A percentile compares a stretch with the other conserved stretches of the same genome.
These are phyloP conservation scores for Troides aeacus DNA, from an alignment of 2,888 invertebrate genomes.

Conservation along the genomic window DNA sequence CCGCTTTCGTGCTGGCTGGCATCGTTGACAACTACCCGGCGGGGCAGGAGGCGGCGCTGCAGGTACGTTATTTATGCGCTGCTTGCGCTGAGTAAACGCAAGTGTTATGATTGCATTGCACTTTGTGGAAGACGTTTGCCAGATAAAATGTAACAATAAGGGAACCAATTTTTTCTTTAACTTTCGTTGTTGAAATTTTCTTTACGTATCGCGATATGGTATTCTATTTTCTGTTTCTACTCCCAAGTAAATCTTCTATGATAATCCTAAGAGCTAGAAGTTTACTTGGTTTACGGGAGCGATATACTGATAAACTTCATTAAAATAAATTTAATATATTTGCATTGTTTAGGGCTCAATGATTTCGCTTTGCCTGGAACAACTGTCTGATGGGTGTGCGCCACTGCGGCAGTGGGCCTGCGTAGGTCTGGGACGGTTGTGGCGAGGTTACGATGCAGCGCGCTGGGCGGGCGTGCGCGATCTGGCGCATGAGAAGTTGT, in stretches of 20 bases:
- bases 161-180: too few relatives aligned
- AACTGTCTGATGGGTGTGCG: constrained; percentile 86
- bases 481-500: constrained; percentile 97
- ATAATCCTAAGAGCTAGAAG: too few relatives aligned
- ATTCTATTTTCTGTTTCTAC: too few relatives aligned
- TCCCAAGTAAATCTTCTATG: too few relatives aligned
- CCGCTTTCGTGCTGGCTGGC: constrained; percentile 96
- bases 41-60: constrained; percentile 93
- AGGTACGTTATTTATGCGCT: constrained; percentile 42
- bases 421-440: constrained; percentile 93
- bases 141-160: too few relatives aligned
- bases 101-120: too few relatives aligned
- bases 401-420: constrained; percentile 92
- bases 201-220: too few relatives aligned
- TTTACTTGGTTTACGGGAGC: neutral
- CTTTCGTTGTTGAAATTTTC: too few relatives aligned
- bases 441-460: constrained; percentile 93
- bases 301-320: neutral
- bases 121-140: too few relatives aligned
- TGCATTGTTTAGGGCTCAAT: constrained; percentile 86
- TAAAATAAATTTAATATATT: neutral
- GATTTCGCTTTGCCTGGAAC: constrained; percentile 95
- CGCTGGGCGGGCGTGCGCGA: constrained; percentile 98
- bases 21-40: constrained; percentile 93
- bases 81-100: too few relatives aligned